Conservation (phyloP, 2,888 invertebrate genomes). For the Tiliacea aurago region DNA sequence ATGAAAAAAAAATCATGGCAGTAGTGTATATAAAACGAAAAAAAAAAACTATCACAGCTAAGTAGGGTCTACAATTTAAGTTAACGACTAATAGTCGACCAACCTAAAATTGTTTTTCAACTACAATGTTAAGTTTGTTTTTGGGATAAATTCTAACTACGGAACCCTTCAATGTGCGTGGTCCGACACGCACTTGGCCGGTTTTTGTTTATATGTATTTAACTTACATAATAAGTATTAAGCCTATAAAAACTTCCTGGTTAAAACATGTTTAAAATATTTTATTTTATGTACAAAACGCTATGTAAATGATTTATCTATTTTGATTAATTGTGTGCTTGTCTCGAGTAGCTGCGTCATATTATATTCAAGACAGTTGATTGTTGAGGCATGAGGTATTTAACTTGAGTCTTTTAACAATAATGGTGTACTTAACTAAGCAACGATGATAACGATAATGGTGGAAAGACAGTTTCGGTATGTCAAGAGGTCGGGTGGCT, state of each 20-base stretch:
- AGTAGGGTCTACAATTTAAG: too few species aligned
- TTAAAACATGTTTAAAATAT: slow-evolving; percentile 31
- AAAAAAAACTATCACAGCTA: too few species aligned
- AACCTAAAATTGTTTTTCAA: too few species aligned
- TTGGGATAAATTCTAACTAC: too few species aligned
- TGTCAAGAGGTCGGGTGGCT: neutral
- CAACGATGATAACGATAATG: neutral
- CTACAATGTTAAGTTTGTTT: too few species aligned
- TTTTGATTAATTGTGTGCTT: slow-evolving; percentile 17
- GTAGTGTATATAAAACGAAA: too few species aligned
- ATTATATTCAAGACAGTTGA: neutral
- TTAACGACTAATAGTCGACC: too few species aligned
- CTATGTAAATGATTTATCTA: slow-evolving; percentile 9
- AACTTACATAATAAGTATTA: neutral
- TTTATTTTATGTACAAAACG: neutral
- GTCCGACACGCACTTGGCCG: too few species aligned
- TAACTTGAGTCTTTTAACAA: neutral
- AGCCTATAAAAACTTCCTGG: slow-evolving; percentile 3
- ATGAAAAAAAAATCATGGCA: too few species aligned
- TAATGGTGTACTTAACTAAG: neutral
- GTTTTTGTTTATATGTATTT: neutral
- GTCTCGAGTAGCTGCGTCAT: slow-evolving; percentile 1
- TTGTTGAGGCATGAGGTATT: neutral
- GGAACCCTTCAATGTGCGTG: too few species aligned
- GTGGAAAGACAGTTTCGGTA: neutral